These are phyloP conservation scores for Adelphocoris suturalis DNA, from an alignment of 2,888 invertebrate species.

Conservation along the genomic window DNA sequence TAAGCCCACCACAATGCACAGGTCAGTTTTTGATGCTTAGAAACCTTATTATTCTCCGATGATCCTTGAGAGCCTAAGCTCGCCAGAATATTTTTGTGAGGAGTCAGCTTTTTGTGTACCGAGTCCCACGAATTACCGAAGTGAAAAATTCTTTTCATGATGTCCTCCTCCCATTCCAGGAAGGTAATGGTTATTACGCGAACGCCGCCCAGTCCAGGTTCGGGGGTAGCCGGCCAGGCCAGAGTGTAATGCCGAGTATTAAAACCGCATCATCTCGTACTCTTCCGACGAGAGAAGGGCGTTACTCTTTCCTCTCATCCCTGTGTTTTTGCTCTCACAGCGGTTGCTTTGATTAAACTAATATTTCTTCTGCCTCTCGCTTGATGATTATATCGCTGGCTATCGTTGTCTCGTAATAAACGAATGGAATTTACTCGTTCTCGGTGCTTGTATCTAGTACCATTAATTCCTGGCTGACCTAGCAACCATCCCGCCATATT, in stretches of 20 bases:
- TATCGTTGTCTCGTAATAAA: background rate
- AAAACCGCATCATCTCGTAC: conserved; percentile 48
- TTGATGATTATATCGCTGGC: background rate
- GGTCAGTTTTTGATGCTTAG: no score
- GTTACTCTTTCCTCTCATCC: background rate
- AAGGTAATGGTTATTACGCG: conserved; percentile 20
- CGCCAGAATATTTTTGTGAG: background rate
- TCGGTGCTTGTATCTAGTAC: background rate
- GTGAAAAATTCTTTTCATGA: conserved; percentile 21
- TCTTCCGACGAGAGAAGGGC: background rate
- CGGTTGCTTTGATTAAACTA: background rate
- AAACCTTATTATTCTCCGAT: no score
- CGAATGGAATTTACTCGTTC: no score
- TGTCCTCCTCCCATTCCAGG: background rate
- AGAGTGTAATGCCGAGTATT: conserved; percentile 22
- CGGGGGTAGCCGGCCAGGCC: background rate
- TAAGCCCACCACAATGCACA: no score
- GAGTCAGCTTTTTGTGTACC: conserved; percentile 1
- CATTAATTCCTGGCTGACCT: background rate
- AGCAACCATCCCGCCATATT: no score
- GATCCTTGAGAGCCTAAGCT: background rate
- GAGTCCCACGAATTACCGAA: background rate
- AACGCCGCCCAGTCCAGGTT: background rate
- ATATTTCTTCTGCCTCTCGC: conserved; percentile 13
- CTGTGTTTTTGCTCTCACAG: background rate